Evolutionary conservation across 1,140 invertebrate species (phyloP).

Genomic region (Diuraphis noxia): DNA sequence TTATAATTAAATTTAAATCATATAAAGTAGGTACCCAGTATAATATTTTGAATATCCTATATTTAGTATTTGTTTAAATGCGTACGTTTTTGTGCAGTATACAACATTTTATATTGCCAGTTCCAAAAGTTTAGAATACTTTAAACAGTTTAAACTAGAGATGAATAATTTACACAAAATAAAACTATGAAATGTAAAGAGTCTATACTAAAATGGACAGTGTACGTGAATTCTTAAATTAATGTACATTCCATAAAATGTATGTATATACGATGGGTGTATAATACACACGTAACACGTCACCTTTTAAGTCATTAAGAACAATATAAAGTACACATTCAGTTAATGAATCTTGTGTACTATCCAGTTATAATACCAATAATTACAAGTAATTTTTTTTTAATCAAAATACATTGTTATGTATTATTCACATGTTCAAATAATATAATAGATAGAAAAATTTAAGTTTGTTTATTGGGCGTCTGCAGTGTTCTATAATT

Average conservation of each 20-base stretch:
- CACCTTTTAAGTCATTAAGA: neutral
- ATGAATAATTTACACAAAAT: neutral
- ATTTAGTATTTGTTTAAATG: neutral
- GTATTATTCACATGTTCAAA: neutral
- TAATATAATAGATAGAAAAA: neutral
- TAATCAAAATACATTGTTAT: neutral
- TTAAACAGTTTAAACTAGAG: neutral
- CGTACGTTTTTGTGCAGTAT: neutral
- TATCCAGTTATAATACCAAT: neutral
- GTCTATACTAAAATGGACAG: neutral
- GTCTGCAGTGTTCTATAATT: neutral
- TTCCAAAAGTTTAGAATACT: neutral
- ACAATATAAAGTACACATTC: neutral
- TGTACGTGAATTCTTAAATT: neutral
- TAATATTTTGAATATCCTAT: neutral
- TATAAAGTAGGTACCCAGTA: neutral
- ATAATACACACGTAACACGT: neutral
- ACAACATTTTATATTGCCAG: neutral
- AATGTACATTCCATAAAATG: no score
- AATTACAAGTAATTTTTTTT: neutral
- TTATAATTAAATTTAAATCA: neutral
- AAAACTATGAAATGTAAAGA: neutral
- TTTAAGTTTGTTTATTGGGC: neutral
- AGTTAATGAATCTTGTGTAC: neutral
- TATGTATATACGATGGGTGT: no score